Evolutionary conservation across 2,113 vertebrate genomes (phyloP), one percentile per base, ranked within the genome.

Genomic region (Tor tambroides): DNA sequence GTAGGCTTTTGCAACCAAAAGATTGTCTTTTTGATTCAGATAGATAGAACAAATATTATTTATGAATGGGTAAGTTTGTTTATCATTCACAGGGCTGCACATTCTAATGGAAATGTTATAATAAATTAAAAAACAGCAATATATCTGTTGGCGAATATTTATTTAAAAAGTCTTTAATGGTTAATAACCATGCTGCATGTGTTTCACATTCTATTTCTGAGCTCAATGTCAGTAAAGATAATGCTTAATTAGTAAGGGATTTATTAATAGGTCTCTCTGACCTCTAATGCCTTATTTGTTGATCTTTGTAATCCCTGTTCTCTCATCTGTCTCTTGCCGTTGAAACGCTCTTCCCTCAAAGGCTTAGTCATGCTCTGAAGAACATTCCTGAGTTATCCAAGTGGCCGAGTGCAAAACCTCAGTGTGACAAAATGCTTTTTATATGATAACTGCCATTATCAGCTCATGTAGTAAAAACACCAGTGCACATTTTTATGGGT

Each of bases 361-460:
- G 63, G 19, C 38, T 71, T 56, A 51, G 46, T 69, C 49, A 83
- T 71, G 49, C 79, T 46, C 61, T 78, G 14, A 69, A 69, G 61
- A 77, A 28, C 80, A 87, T 67, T 77, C 49, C 80, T 69, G 41
- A 83, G 30, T 61, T 83, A 76, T 76, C 65, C 83, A 59, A 32
- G 32, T 35, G 46, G 46, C 43, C 54, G 6, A 46, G 35, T 83
- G 4, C 46, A 49, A 75, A 59, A 83, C 30, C 41, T 51, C 28
- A n/a, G 71, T 67, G 71, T 51, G 38, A 76, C 56, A 82, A 75
- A 87, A 65, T 54, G 54, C 71, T 65, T 51, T 78, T 75, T 67
- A 86, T 67, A 43, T 86, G 51, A 67, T 71, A 51, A 28, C 12
- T 35, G 12, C 26, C 41, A n/a, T 32, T 30, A 35, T 49, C 79